These are phyloP conservation scores for Bradypodion pumilum DNA, from an alignment of 2,797 vertebrate species.

Conservation along the genomic window DNA sequence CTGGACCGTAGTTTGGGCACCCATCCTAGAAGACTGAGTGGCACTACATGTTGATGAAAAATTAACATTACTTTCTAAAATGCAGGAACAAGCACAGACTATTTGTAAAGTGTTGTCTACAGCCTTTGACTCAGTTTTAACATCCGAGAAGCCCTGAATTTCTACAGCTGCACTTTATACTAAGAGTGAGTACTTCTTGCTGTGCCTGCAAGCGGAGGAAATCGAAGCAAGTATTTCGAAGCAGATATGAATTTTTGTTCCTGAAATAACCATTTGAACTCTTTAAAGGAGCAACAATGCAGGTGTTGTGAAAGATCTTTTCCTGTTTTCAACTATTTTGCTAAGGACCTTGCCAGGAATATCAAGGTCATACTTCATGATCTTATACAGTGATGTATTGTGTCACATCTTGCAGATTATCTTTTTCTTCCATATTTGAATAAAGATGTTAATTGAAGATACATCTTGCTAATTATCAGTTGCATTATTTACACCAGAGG, in stretches of 20 bases:
- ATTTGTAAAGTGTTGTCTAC: slow-evolving; percentile 95
- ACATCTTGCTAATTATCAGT: background rate
- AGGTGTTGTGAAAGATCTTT: slow-evolving; percentile 16
- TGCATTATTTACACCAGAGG: no score
- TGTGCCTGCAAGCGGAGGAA: rapidly evolving
- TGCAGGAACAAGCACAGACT: slow-evolving; percentile 94
- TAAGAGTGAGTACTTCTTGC: background rate
- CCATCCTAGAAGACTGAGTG: background rate
- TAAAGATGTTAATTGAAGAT: background rate
- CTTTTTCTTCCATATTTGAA: background rate
- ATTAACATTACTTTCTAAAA: background rate
- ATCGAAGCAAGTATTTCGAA: background rate
- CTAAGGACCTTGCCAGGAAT: background rate
- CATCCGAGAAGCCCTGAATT: slow-evolving; percentile 87
- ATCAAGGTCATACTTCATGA: background rate
- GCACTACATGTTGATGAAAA: background rate
- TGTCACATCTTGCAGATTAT: background rate
- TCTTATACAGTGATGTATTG: background rate
- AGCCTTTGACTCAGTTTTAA: slow-evolving; percentile 90
- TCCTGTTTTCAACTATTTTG: background rate
- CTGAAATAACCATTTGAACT: background rate
- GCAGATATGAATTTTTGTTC: background rate
- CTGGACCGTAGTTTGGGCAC: no score
- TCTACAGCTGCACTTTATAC: background rate
- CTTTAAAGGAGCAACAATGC: slow-evolving; percentile 37